Conservation (phyloP, 2,888 invertebrate species). For the Automeris io region DNA sequence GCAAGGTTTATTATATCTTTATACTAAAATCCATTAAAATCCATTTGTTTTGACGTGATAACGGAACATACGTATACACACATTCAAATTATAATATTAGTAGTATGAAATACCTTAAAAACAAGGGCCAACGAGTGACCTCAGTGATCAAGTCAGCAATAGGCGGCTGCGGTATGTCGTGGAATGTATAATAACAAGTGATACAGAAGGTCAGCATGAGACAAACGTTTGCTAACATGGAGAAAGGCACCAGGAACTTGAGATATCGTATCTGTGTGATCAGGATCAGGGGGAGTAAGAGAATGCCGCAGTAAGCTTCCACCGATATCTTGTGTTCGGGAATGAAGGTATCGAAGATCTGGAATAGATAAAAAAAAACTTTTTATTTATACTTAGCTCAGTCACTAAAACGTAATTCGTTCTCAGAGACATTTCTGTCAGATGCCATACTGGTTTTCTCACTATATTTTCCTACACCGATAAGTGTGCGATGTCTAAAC, state of each 20-base stretch:
- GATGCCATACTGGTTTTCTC: no score
- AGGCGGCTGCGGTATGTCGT: conserved; percentile 41
- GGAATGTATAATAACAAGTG: conserved; percentile 88
- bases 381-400: no score
- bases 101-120: conserved; percentile 77
- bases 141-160: conserved; percentile 54
- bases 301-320: conserved; percentile 79
- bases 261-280: conserved; percentile 83
- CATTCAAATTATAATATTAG: no score
- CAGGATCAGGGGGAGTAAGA: conserved; percentile 82
- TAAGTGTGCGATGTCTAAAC: no score
- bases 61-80: no score
- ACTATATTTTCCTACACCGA: no score
- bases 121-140: conserved; percentile 83
- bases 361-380: conserved; percentile 29
- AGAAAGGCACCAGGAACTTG: conserved; percentile 91
- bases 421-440: no score
- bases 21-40: no score
- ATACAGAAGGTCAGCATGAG: conserved; percentile 86
- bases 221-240: conserved; percentile 89
- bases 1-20: no score
- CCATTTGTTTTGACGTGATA: no score
- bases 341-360: conserved; percentile 69
- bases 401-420: no score
- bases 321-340: conserved; percentile 62